Percentiles rank a stretch among this genome's conserved stretches.
phyloP scores from a whole-genome alignment of 2,797 vertebrate genomes.

The Gephyroberyx darwinii region DNA sequence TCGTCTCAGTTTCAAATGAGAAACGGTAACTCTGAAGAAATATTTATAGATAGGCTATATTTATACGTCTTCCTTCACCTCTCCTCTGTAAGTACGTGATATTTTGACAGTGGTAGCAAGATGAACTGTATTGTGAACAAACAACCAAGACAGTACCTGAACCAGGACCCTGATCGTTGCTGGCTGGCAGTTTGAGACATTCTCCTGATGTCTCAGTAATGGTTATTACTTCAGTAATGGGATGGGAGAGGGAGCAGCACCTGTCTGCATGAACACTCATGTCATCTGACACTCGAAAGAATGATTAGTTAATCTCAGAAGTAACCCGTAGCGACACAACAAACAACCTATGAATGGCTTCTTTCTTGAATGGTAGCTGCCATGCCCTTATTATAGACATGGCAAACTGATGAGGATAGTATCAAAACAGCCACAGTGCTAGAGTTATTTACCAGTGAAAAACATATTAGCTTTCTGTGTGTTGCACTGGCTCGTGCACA shows the following conservation, averaged over 20 bases:
- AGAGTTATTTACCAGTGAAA: background rate
- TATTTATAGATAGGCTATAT: slow-evolving; percentile 71
- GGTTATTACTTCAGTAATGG: slow-evolving; percentile 36
- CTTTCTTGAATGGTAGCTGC: background rate
- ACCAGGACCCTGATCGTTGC: slow-evolving; percentile 5
- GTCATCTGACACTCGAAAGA: background rate
- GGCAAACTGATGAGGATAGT: background rate
- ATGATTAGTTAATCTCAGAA: background rate
- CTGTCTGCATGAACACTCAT: slow-evolving; percentile 5
- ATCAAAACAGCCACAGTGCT: background rate
- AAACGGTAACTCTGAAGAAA: slow-evolving; percentile 26
- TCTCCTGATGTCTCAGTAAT: slow-evolving; percentile 35
- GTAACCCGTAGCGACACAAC: background rate
- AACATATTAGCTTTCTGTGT: background rate
- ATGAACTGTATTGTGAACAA: slow-evolving; percentile 31
- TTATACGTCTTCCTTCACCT: slow-evolving; percentile 53
- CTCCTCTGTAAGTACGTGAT: slow-evolving; percentile 43
- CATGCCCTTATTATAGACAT: background rate
- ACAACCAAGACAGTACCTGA: slow-evolving; percentile 37
- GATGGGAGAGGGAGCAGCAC: background rate
- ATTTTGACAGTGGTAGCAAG: slow-evolving; percentile 21
- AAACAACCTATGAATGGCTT: slow-evolving; percentile 1
- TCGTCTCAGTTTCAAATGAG: slow-evolving; percentile 44
- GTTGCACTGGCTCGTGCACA: background rate
- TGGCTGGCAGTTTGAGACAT: slow-evolving; percentile 34